phyloP scores from a whole-genome alignment of 2,113 vertebrate species.

The Penelope pileata region DNA sequence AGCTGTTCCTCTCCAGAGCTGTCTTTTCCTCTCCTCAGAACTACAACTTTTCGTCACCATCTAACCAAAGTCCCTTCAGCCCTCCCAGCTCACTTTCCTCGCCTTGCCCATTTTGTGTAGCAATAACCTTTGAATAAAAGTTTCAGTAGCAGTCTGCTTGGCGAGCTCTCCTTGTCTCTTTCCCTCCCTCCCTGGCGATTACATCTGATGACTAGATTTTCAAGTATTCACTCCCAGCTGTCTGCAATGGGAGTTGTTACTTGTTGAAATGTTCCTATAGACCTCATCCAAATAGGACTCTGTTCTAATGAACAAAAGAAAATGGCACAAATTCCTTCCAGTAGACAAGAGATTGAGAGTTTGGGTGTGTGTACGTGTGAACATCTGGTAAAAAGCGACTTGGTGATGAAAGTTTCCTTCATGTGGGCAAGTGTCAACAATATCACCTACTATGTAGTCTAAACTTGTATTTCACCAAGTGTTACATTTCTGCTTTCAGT shows the following conservation, averaged over 20 bases:
- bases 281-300: background rate
- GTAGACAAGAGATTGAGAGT: background rate
- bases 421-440: background rate
- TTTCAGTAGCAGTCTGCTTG: background rate
- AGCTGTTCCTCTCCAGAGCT: background rate
- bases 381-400: background rate
- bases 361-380: background rate
- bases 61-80: background rate
- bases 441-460: constrained; percentile 28
- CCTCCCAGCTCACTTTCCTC: background rate
- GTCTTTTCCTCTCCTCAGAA: background rate
- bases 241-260: background rate
- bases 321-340: background rate
- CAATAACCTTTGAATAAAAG: background rate
- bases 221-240: background rate
- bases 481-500: constrained; percentile 18
- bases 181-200: background rate
- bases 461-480: constrained; percentile 36
- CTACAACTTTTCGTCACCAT: background rate
- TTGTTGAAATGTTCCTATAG: background rate
- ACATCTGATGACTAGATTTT: background rate
- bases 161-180: background rate
- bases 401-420: constrained; percentile 48
- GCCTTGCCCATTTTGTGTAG: background rate
- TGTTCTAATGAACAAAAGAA: background rate